Base-by-base conservation (phyloP, 2,888 invertebrate genomes). In the Lysandra bellargus region DNA sequence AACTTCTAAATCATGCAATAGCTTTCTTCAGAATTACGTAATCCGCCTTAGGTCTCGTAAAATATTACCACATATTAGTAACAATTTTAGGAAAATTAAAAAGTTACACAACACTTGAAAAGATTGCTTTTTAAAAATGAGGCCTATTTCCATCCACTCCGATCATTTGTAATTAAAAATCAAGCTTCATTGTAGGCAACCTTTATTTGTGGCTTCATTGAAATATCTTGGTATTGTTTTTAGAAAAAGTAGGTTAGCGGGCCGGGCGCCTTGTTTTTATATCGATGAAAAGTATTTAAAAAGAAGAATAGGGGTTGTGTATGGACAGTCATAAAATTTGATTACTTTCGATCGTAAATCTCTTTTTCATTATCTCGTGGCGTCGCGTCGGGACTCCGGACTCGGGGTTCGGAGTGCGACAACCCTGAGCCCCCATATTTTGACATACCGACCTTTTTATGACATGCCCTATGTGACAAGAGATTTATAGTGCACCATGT, bases 331-430 rank as follows among this genome's bases (percentile, higher is more conserved):
- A 91, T 94, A 94, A 93, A 93, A 92, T 92, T 93, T 92, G 92
- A 94, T 94, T 94, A 92, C 89, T 85, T 69, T 90, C 89, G 89
- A 91, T 91, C 94, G 92, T 94, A 93, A 94, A 94, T 94, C 94
- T 94, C 90, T 90, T 93, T 94, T 92, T 93, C 92, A 93, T 93
- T 93, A 93, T 92, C 91, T 91, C 87, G 86, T 86, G 87, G 87
- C 90, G 89, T 88, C 88, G 87, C 84, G 60, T 84, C 86, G 86
- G 86, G 86, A 87, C 57, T 84, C 86, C 86, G 86, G 86, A 87
- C 57, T 57, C 57, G 57, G 53, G 57, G 17, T 4, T 17, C 1
- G 85, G 84, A 86, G 81, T 84, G 89, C 87, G 86, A 87, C 87
- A 86, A 88, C 87, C 89, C 89, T 88, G 89, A 92, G 92, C 91